phyloP scores from a whole-genome alignment of 2,113 vertebrate species.

The Choloepus hoffmanni region DNA sequence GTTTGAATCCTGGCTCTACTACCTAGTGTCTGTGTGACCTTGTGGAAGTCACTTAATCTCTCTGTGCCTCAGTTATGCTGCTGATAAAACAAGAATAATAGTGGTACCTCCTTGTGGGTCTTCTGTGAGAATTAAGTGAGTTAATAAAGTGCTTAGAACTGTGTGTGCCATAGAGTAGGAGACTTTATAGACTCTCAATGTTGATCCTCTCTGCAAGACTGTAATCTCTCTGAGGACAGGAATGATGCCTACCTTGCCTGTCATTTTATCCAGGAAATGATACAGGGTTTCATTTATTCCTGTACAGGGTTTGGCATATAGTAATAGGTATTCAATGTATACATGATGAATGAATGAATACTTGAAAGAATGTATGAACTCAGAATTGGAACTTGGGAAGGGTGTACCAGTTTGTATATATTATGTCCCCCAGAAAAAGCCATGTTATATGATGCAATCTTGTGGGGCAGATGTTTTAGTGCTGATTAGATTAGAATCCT shows the following conservation, averaged over 20 bases:
- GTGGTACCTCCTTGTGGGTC: not conserved
- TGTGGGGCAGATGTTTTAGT: too few relatives aligned
- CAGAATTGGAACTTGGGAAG: not conserved
- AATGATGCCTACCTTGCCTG: not conserved
- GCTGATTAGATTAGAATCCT: too few relatives aligned
- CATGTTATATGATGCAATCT: too few relatives aligned
- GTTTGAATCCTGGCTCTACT: not conserved
- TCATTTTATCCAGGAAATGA: not conserved
- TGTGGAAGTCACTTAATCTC: not conserved
- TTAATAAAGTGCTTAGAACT: not conserved
- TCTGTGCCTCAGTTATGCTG: not conserved
- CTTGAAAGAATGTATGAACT: not conserved
- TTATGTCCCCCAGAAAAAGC: too few relatives aligned
- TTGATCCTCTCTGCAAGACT: not conserved
- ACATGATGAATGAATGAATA: not conserved
- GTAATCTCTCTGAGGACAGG: not conserved
- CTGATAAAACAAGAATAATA: not conserved
- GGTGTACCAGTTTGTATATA: too few relatives aligned
- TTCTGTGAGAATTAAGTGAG: not conserved
- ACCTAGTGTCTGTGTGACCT: not conserved
- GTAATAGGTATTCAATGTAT: not conserved
- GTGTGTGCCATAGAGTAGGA: not conserved
- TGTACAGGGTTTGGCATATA: not conserved
- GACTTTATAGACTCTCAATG: not conserved
- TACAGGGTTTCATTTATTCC: too few relatives aligned